Conservation (phyloP, 1,140 invertebrate genomes). For the Trachymyrmex septentrionalis region DNA sequence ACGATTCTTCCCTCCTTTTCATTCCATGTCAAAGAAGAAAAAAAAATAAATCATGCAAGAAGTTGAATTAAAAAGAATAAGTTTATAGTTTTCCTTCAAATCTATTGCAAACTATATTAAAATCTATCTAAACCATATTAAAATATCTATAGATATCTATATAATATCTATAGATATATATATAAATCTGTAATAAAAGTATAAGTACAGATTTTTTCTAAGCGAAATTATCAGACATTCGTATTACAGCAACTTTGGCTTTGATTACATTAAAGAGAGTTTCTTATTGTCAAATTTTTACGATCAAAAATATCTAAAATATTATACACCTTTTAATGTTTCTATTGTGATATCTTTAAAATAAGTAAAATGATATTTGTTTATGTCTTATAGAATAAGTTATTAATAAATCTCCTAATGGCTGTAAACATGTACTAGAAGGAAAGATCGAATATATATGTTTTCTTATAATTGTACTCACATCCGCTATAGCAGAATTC, state of each 20-base stretch:
- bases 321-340: not conserved
- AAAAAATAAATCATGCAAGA: too few relatives aligned
- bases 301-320: not conserved
- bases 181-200: not conserved
- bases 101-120: not conserved
- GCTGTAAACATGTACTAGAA: not conserved
- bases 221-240: not conserved
- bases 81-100: not conserved
- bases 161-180: not conserved
- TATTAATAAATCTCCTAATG: not conserved
- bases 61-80: too few relatives aligned
- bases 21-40: too few relatives aligned
- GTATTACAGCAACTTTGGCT: not conserved
- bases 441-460: not conserved
- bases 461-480: constrained; percentile 60
- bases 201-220: not conserved
- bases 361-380: not conserved
- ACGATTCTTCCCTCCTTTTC: too few relatives aligned
- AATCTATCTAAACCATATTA: not conserved
- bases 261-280: not conserved
- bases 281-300: not conserved
- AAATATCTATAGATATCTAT: not conserved
- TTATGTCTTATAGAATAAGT: not conserved
- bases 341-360: not conserved
- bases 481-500: constrained; percentile 25